Base-by-base conservation (phyloP, 1,140 invertebrate species). In the Diorhabda elongata region DNA sequence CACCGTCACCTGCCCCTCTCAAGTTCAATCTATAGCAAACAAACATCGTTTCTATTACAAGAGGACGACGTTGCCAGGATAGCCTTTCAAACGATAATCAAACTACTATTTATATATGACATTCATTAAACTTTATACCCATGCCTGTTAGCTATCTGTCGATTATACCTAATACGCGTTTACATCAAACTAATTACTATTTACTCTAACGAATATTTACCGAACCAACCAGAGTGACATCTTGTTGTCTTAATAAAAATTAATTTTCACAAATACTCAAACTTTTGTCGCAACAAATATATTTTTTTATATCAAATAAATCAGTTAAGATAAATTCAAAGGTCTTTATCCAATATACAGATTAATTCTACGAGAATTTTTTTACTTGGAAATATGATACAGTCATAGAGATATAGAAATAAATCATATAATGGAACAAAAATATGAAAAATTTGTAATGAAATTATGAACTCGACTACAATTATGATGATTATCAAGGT, bases 1-100 rank as follows among this genome's bases (percentile, higher is more conserved):
- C 71, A 76, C 73, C 75, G 72, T 77, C 71, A 77, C 73, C 73
- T 77, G 75, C 75, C 75, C 69, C 72, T 73, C 69, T 76, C 70
- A 69, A 72, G 63, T 74, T 77, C 69, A 74, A 72, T 75, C 69
- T 73, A 75, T 68, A 64, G 67, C 73, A 76, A 76, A 75, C 75
- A 76, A 74, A 71, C 74, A 74, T 58, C 58, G 67, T 64, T 68
- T 72, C 68, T 69, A 70, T 68, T 70, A 73, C 68, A 76, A 71
- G 71, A 74, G 69, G 66, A 73, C 47, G 66, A 73, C 66, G 68
- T 64, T 69, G 68, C 66, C 61, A 65, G 59, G 61, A 71, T 65
- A 63, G 63, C 44, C 66, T 69, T 67, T 66, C 61, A 58, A 63
- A 66, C 62, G 57, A 73, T 70, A 72, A 74, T 70, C 68, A 73